Base-by-base conservation (phyloP, 1,140 invertebrate species). In the Bombus pascuorum region DNA sequence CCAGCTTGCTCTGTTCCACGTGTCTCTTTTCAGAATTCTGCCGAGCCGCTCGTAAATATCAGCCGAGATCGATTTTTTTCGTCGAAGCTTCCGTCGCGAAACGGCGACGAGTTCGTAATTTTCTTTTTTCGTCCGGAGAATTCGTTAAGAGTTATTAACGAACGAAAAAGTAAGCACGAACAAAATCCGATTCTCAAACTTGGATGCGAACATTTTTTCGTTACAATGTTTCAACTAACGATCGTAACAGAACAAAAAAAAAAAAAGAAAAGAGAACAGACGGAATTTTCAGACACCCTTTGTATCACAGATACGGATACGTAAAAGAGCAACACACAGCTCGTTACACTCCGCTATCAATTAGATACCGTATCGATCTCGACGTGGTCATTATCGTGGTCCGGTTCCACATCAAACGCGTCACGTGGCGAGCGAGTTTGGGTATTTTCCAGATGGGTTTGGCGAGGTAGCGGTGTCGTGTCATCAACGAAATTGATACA, bases 401-500 rank as follows among this genome's bases (percentile, higher is more conserved):
- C 37, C 68, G 15, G 6, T 57, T 81, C n/a, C 53, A 62, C 70
- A 34, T 74, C n/a, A 65, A 82, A 65, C 15, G 47, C 32, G 25
- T 4, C 47, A 53, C 47, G 18, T 53, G 47, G 13, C 34, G 13
- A n/a, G 18, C 32, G 18, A 12, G 37, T 25, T 53, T 18, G 44
- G 15, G 18, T 53, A 39, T 76, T 76, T 59, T 39, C 53, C 34
- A 3, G 12, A 25, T 6, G 8, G 28, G 39, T 13, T 62, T 10
- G 9, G 37, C 12, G 32, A 3, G 44, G 22, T 53, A 53, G 18
- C 47, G 39, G 32, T 18, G 37, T 13, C 57, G 59, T 42, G 34
- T 65, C 57, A 42, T 78, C 59, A 65, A 44, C 59, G 57, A 74
- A 82, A 82, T 82, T 82, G 80, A 82, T 82, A 82, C 80, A n/a